phyloP scores from a whole-genome alignment of 2,888 invertebrate genomes.

The Latrodectus hesperus region DNA sequence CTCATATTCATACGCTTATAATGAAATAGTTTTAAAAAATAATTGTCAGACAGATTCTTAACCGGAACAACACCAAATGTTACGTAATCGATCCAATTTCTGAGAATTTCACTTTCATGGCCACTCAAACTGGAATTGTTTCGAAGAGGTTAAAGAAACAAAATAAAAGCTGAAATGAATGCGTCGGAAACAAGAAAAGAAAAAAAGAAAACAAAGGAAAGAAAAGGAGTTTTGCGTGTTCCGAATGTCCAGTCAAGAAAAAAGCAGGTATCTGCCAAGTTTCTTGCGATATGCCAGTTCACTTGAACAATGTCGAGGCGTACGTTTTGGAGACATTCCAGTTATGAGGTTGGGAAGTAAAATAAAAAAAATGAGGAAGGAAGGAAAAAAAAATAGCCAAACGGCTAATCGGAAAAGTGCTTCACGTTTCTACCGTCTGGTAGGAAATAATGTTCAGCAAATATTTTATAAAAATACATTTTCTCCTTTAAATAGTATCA shows the following conservation, averaged over 20 bases:
- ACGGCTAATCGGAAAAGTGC: not conserved
- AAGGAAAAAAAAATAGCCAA: not conserved
- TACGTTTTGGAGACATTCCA: slow-evolving; percentile 36
- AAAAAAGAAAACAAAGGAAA: not conserved
- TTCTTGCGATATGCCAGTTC: not conserved
- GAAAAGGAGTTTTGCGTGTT: not conserved
- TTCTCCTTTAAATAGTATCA: slow-evolving; percentile 1
- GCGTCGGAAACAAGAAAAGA: not conserved
- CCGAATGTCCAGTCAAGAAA: slow-evolving; percentile 3
- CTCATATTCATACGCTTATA: no score
- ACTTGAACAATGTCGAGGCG: not conserved
- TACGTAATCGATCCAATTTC: not conserved
- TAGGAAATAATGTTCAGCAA: slow-evolving; percentile 1
- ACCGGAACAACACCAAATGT: not conserved
- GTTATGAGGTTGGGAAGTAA: not conserved
- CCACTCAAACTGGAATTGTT: not conserved
- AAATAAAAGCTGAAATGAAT: not conserved
- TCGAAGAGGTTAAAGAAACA: not conserved
- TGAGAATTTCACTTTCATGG: not conserved
- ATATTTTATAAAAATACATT: slow-evolving; percentile 4
- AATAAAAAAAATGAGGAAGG: not conserved
- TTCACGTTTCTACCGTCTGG: not conserved
- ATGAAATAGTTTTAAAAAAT: no score
- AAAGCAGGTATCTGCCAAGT: slow-evolving; percentile 3
- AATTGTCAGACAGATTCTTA: no score